Evolutionary conservation across 2,113 vertebrate genomes (phyloP).

Genomic region (Puntigrus tetrazona): DNA sequence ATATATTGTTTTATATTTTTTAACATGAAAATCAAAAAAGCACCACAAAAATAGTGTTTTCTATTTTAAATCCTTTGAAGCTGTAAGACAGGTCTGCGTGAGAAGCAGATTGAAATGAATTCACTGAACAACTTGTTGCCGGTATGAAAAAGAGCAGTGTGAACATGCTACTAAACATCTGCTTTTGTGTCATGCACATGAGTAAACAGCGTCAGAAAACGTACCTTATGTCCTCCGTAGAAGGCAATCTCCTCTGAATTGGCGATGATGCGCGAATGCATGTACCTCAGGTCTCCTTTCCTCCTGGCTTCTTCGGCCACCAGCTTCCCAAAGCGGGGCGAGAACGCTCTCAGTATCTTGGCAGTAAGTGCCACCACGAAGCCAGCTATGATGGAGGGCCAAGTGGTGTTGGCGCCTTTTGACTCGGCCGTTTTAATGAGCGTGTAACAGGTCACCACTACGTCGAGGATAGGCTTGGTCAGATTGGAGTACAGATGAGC

Average conservation of each 20-base stretch:
- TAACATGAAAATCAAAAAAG: too few species aligned
- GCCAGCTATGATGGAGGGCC: slow-evolving; percentile 82
- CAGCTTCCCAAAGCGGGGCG: slow-evolving; percentile 84
- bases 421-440: slow-evolving; percentile 77
- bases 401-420: slow-evolving; percentile 83
- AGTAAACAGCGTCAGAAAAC: neutral
- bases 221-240: slow-evolving; percentile 88
- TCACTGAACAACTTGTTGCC: neutral
- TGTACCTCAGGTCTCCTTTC: slow-evolving; percentile 85
- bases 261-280: slow-evolving; percentile 87
- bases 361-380: slow-evolving; percentile 83
- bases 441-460: slow-evolving; percentile 85
- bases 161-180: neutral
- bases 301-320: slow-evolving; percentile 85
- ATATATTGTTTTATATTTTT: too few species aligned
- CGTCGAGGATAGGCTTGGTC: slow-evolving; percentile 88
- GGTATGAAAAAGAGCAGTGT: neutral
- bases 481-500: slow-evolving; percentile 91
- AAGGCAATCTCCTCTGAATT: slow-evolving; percentile 92
- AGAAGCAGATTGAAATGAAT: neutral
- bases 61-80: neutral
- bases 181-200: neutral
- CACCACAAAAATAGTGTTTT: too few species aligned
- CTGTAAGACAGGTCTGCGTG: neutral
- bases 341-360: slow-evolving; percentile 82